Base-by-base conservation (phyloP, 2,888 invertebrate genomes). In the Epinotia nisella region DNA sequence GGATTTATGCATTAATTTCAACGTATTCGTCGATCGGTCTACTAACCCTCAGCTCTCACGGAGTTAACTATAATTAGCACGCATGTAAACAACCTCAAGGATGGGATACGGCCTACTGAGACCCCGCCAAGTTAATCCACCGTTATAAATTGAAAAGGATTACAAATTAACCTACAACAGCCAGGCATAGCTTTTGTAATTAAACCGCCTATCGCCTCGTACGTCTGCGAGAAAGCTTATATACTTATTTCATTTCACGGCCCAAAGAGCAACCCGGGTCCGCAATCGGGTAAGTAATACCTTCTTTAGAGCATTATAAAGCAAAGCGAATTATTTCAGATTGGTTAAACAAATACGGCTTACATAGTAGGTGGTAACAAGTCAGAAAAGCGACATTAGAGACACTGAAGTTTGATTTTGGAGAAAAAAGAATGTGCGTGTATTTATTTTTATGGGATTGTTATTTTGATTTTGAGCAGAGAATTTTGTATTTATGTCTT, bases 151-250 rank as follows among this genome's bases (percentile, higher is more conserved):
- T 77, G 72, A 70, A 75, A 74, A 76, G 75, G 75, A 78, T 80
- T 78, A 79, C 77, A 70, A 77, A 78, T 77, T 76, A 67, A 61
- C 55, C 62, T 66, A 62, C 62, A 74, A 51, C 58, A 65, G 49
- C 41, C 61, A 74, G 76, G 76, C 72, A 78, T 78, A 81, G 75
- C 76, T 77, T 83, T 82, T 70, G 76, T 81, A 85, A 83, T 86
- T 85, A 86, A 89, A 84, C 85, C 83, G 85, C 85, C 85, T 87
- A 85, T 87, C 87, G 81, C 85, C 82, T 86, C 84, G 82, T 81
- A 78, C 79, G 77, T 78, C 78, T 76, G 74, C 77, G 79, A 82
- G 81, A 77, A 76, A 87, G 87, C 86, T 89, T 88, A 88, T 83
- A 78, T 80, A 84, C 85, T 85, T 84, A 82, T 81, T 87, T 87